Conservation (phyloP, 2,888 invertebrate genomes). For the Scaptomyza polygonia region DNA sequence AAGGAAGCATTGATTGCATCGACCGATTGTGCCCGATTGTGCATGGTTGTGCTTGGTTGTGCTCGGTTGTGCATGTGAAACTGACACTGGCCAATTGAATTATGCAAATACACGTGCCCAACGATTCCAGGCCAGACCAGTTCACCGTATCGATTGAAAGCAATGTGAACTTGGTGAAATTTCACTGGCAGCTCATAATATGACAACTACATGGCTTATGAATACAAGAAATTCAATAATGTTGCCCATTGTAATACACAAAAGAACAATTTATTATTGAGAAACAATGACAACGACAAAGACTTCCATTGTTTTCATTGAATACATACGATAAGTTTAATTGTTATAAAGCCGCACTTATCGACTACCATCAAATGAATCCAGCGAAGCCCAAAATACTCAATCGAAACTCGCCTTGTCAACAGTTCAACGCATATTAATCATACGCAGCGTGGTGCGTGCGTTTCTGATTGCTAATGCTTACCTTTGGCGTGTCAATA, state of each 20-base stretch:
- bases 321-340: conserved; percentile 50
- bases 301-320: conserved; percentile 10
- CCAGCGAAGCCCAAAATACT: conserved; percentile 7
- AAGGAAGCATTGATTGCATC: conserved; percentile 35
- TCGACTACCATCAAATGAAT: neutral
- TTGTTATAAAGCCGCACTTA: conserved; percentile 51
- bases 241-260: neutral
- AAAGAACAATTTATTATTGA: conserved; percentile 33
- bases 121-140: conserved; percentile 23
- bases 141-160: conserved; percentile 67
- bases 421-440: conserved; percentile 76
- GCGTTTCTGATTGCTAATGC: conserved; percentile 36
- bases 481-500: conserved; percentile 1
- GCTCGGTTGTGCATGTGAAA: conserved; percentile 42
- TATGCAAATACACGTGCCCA: conserved; percentile 50
- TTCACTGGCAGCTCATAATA: conserved; percentile 9
- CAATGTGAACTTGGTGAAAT: conserved; percentile 46
- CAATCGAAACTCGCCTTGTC: conserved; percentile 53
- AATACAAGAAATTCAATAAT: conserved; percentile 26
- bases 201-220: conserved; percentile 15
- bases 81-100: conserved; percentile 46
- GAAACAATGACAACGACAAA: conserved; percentile 35
- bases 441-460: conserved; percentile 72
- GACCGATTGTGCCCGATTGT: conserved; percentile 25
- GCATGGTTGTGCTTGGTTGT: conserved; percentile 32